Conservation (phyloP, 2,888 invertebrate genomes). For the Stenodera caucasica region DNA sequence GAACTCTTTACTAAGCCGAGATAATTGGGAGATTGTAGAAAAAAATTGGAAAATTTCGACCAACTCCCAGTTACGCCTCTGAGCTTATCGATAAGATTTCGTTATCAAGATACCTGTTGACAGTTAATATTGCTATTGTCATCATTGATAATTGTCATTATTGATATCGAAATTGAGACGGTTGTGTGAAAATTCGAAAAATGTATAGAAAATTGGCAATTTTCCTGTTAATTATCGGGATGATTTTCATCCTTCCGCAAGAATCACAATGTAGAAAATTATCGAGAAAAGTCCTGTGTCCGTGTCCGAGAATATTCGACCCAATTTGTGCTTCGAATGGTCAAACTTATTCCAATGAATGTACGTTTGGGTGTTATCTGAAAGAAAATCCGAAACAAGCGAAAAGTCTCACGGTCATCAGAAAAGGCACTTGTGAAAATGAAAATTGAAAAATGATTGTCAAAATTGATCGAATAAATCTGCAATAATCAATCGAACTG, state of each 20-base stretch:
- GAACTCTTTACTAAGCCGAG: too few species aligned
- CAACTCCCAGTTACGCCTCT: too few species aligned
- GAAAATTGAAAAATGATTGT: not conserved
- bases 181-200: not conserved
- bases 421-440: not conserved
- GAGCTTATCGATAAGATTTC: too few species aligned
- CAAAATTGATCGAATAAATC: not conserved
- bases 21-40: too few species aligned
- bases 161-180: not conserved
- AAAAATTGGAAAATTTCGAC: too few species aligned
- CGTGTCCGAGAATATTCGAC: slow-evolving; percentile 13
- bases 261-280: not conserved
- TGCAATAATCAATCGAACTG: too few species aligned
- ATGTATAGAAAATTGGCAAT: not conserved
- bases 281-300: not conserved
- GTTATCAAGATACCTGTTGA: too few species aligned
- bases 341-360: slow-evolving; percentile 14
- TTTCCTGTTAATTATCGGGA: not conserved
- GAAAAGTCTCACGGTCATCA: not conserved
- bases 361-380: slow-evolving; percentile 14
- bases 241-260: not conserved
- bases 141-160: too few species aligned
- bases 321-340: slow-evolving; percentile 22
- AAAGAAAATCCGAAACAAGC: not conserved
- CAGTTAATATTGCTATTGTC: too few species aligned